phyloP scores from a whole-genome alignment of 2,888 invertebrate genomes.

The Ochlodes sylvanus region DNA sequence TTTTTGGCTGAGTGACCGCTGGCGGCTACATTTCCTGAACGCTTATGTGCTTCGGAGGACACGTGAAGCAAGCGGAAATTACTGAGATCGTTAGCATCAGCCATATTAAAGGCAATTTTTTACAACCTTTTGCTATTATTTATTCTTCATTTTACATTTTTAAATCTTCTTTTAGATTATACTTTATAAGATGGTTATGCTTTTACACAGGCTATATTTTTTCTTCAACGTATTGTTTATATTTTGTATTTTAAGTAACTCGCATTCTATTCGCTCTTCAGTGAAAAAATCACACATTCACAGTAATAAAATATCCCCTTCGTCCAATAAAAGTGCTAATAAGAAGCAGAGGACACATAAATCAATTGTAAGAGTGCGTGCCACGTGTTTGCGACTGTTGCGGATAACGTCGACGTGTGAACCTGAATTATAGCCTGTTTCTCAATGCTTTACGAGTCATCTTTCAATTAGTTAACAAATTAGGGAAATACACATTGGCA shows the following conservation, averaged over 20 bases:
- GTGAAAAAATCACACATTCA: not conserved
- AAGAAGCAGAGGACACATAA: slow-evolving; percentile 44
- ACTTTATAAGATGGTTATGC: too few relatives aligned
- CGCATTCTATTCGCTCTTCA: not conserved
- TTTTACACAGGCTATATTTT: too few relatives aligned
- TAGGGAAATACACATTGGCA: not conserved
- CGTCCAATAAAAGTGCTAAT: slow-evolving; percentile 34
- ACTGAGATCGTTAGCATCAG: too few relatives aligned
- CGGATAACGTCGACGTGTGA: slow-evolving; percentile 31
- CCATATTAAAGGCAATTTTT: too few relatives aligned
- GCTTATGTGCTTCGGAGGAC: too few relatives aligned
- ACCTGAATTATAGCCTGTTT: slow-evolving; percentile 23
- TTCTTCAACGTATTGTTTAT: too few relatives aligned
- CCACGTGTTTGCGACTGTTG: slow-evolving; percentile 31
- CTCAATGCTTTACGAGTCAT: slow-evolving; percentile 9
- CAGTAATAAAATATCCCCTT: slow-evolving; percentile 27
- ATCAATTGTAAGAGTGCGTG: slow-evolving; percentile 43
- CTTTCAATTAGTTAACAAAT: slow-evolving; percentile 9
- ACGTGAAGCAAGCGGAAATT: too few relatives aligned
- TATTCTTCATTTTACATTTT: too few relatives aligned
- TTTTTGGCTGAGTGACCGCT: too few relatives aligned
- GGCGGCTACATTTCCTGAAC: too few relatives aligned
- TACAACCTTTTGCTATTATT: too few relatives aligned
- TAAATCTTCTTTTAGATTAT: too few relatives aligned
- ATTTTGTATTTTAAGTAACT: not conserved